Conservation (phyloP, 2,113 vertebrate genomes). For the Sapayoa aenigma region DNA sequence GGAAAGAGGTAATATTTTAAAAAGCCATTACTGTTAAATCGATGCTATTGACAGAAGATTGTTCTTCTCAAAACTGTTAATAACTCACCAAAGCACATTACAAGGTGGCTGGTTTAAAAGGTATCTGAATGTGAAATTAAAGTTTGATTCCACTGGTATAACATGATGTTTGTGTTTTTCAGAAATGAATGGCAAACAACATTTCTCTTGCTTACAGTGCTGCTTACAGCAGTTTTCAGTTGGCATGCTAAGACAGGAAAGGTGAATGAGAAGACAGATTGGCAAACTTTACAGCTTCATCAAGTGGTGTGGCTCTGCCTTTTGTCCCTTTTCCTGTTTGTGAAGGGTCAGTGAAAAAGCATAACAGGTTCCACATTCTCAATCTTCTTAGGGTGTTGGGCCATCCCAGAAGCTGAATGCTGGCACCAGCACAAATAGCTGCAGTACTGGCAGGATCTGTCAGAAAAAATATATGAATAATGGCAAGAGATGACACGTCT, state of each 20-base stretch:
- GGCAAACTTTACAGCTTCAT: background rate
- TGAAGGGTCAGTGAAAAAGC: background rate
- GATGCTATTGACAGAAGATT: slow-evolving; percentile 16
- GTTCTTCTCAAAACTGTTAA: background rate
- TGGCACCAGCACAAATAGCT: background rate
- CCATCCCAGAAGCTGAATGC: background rate
- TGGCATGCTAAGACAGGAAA: background rate
- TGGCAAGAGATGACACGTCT: background rate
- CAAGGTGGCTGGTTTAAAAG: background rate
- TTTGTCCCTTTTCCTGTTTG: background rate
- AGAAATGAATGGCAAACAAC: background rate
- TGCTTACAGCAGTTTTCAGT: background rate
- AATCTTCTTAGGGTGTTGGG: background rate
- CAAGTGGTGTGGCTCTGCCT: background rate
- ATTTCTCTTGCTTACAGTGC: background rate
- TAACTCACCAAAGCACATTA: slow-evolving; percentile 25
- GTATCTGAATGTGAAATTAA: slow-evolving; percentile 11
- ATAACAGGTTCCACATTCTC: background rate
- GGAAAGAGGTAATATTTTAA: slow-evolving; percentile 2
- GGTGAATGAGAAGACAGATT: background rate
- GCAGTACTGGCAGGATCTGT: background rate
- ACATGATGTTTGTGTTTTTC: background rate
- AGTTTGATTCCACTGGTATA: background rate
- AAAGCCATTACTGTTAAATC: slow-evolving; percentile 23
- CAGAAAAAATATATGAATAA: background rate